Conservation (phyloP, 2,888 invertebrate genomes). For the Dysmachus trigonus region DNA sequence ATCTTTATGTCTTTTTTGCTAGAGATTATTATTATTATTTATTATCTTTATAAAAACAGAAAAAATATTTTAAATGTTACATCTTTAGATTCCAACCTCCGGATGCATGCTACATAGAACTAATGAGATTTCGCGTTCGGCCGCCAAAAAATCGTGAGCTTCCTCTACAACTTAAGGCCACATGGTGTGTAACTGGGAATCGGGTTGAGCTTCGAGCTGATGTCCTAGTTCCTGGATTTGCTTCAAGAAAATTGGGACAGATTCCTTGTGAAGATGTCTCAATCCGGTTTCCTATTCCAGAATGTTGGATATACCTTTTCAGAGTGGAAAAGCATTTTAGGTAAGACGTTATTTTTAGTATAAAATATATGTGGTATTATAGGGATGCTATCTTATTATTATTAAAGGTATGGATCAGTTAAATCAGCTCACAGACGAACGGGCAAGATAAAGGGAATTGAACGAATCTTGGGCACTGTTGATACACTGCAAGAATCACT, state of each 20-base stretch:
- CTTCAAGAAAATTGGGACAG: conserved; percentile 93
- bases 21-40: no score
- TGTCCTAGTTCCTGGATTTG: conserved; percentile 95
- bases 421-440: conserved; percentile 90
- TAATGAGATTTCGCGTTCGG: conserved; percentile 93
- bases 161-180: conserved; percentile 92
- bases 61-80: conserved; percentile 49
- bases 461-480: conserved; percentile 89
- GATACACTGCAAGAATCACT: conserved; percentile 90
- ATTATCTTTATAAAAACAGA: no score
- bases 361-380: background rate
- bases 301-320: conserved; percentile 99
- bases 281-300: conserved; percentile 96
- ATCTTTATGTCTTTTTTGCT: no score
- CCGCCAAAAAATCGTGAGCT: conserved; percentile 96
- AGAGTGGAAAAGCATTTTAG: conserved; percentile 96
- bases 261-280: conserved; percentile 97
- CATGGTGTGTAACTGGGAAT: conserved; percentile 86
- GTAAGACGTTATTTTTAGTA: conserved; percentile 52
- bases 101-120: conserved; percentile 96
- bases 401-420: conserved; percentile 92
- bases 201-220: conserved; percentile 96
- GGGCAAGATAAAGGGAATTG: conserved; percentile 92
- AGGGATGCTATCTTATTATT: no score
- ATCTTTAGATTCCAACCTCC: conserved; percentile 87